phyloP scores from a whole-genome alignment of 2,888 invertebrate genomes.

The Chydorus sphaericus region DNA sequence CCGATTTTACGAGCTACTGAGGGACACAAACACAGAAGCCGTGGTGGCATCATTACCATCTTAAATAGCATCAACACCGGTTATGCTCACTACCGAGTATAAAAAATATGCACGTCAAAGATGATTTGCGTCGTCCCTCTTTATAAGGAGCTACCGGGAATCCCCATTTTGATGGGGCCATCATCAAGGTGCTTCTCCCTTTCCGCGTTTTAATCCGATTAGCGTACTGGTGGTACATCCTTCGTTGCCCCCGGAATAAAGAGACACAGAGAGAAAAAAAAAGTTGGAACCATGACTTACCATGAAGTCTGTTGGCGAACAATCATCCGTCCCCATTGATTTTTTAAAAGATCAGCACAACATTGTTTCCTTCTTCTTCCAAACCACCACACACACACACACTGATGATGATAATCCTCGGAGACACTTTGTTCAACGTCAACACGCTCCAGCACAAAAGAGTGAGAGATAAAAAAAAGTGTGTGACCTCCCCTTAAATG shows the following conservation, averaged over 20 bases:
- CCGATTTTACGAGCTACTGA: no score
- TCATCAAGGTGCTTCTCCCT: no score
- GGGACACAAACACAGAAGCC: no score
- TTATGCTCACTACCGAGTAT: neutral
- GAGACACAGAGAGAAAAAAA: neutral
- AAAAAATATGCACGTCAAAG: neutral
- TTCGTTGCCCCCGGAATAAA: no score
- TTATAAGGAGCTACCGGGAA: no score
- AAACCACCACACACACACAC: neutral
- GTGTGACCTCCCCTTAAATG: neutral
- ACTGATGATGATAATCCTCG: neutral
- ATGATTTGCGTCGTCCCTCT: neutral
- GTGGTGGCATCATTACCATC: no score
- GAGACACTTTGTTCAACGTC: no score
- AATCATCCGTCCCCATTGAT: conserved; percentile 13
- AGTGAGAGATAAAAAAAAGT: neutral
- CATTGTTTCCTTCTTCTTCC: neutral
- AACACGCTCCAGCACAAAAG: no score
- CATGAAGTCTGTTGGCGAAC: conserved; percentile 8
- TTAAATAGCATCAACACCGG: no score
- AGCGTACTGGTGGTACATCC: neutral
- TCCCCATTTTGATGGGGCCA: no score
- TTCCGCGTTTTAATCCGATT: conserved; percentile 6
- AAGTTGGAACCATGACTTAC: neutral
- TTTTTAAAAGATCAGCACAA: neutral